These are phyloP conservation scores for Gymnosoma rotundatum DNA, from an alignment of 2,888 invertebrate genomes.

Conservation along the genomic window DNA sequence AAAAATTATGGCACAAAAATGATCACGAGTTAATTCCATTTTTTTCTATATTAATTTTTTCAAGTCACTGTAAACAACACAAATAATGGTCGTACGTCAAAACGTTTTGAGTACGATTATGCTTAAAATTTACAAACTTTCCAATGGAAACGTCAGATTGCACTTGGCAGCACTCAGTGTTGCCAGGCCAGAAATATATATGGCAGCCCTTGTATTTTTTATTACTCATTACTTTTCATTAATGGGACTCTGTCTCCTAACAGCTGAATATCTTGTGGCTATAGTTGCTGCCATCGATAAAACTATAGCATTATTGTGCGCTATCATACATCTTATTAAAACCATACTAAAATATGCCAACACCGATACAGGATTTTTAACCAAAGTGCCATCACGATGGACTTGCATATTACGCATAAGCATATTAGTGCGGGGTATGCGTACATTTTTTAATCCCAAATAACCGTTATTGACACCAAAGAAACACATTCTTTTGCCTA, in stretches of 20 bases:
- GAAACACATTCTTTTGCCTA: constrained; percentile 96
- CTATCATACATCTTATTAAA: constrained; percentile 92
- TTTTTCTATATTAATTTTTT: too few species aligned
- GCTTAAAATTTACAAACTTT: too few species aligned
- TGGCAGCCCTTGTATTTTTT: too few species aligned
- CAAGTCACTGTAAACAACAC: too few species aligned
- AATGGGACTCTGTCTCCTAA: constrained; percentile 93
- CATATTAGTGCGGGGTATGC: constrained; percentile 94
- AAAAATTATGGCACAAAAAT: too few species aligned
- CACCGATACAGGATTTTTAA: constrained; percentile 90
- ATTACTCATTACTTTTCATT: constrained; percentile 85
- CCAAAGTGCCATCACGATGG: constrained; percentile 94
- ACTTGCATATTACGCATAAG: constrained; percentile 96
- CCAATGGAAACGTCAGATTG: too few species aligned
- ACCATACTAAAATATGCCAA: constrained; percentile 94
- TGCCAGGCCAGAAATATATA: too few species aligned
- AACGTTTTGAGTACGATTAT: too few species aligned
- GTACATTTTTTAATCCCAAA: constrained; percentile 91
- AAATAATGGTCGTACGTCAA: too few species aligned
- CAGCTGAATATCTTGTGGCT: constrained; percentile 94
- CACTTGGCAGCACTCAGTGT: too few species aligned
- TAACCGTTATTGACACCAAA: constrained; percentile 96
- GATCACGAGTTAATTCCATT: too few species aligned
- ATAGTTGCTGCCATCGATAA: constrained; percentile 92
- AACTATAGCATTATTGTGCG: constrained; percentile 87